Conservation (phyloP, 2,797 vertebrate genomes). For the Coracias cyanogaster region DNA sequence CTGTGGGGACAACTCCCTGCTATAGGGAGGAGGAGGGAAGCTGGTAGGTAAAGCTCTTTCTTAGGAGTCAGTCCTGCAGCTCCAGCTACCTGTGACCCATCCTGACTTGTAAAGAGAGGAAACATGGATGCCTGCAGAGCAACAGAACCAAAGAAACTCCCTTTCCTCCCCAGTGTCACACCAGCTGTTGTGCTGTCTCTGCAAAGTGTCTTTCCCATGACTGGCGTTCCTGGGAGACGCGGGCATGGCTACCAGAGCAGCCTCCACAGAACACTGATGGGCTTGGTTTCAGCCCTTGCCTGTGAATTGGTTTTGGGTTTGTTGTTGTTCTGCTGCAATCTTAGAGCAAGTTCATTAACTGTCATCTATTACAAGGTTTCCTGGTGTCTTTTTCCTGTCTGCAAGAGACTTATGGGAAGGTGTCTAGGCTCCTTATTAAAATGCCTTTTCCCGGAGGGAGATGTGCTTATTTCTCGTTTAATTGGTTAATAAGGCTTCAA, state of each 20-base stretch:
- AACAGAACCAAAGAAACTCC: background rate
- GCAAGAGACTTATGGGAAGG: background rate
- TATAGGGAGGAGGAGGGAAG: background rate
- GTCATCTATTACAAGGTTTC: background rate
- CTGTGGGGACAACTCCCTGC: background rate
- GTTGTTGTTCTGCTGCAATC: rapidly evolving
- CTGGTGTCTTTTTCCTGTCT: background rate
- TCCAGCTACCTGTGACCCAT: background rate
- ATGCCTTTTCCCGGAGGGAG: background rate
- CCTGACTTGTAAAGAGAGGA: background rate
- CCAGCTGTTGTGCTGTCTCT: background rate
- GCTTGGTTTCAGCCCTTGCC: background rate
- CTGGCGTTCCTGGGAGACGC: background rate
- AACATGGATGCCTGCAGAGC: background rate
- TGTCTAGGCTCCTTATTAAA: background rate
- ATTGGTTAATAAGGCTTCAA: constrained; percentile 27
- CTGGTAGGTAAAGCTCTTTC: background rate
- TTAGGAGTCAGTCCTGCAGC: background rate
- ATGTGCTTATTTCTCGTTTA: constrained; percentile 18
- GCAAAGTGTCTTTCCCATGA: background rate
- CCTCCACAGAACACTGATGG: background rate
- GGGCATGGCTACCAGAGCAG: background rate
- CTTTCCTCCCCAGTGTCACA: background rate
- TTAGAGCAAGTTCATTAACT: background rate
- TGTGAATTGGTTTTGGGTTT: background rate